Evolutionary conservation across 2,888 invertebrate genomes (phyloP), one percentile per base, ranked within the genome.

Genomic region (Aphidoletes aphidimyza): DNA sequence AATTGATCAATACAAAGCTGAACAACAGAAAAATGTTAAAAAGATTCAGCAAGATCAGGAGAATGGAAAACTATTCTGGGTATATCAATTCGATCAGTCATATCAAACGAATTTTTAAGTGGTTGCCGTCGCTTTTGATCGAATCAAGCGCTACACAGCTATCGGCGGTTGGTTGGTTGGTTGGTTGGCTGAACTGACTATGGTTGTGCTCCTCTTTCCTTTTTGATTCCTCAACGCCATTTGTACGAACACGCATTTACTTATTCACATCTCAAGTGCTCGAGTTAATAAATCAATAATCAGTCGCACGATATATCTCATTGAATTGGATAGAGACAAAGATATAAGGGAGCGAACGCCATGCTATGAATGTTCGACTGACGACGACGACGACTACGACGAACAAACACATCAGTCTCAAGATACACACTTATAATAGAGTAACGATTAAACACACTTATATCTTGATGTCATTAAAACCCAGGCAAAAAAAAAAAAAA

Each of bases 401-500:
- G 37, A 81, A 37, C 36, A 37, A 36, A 36, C 5, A 54, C 54
- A 78, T 78, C 36, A 81, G n/a, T 81, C 37, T 81, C 37, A 81
- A 81, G 81, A 81, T 81, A 81, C 37, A 22, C 81, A 37, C 81
- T 81, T 22, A 37, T 81, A 81, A 81, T 36, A 81, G 81, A 81
- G 81, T 37, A 81, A 37, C 81, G 81, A 81, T 81, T 81, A 81
- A 81, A 36, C 81, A 81, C 37, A 81, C 81, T 81, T 81, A 81
- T 81, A 81, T 81, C 81, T 81, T 37, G 81, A 81, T 81, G 81
- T 81, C 81, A 81, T 81, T 81, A 81, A 81, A 81, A 81, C 37
- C 22, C 37, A 37, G n/a, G 81, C 69, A 69, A 69, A 69, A 69
- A 69, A 26, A 34, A 47, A 47, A 47, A 11, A 39, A 39, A 39